Evolutionary conservation across 1,140 invertebrate species (phyloP), one percentile per base, ranked within the genome.

Genomic region (Zophobas atratus): DNA sequence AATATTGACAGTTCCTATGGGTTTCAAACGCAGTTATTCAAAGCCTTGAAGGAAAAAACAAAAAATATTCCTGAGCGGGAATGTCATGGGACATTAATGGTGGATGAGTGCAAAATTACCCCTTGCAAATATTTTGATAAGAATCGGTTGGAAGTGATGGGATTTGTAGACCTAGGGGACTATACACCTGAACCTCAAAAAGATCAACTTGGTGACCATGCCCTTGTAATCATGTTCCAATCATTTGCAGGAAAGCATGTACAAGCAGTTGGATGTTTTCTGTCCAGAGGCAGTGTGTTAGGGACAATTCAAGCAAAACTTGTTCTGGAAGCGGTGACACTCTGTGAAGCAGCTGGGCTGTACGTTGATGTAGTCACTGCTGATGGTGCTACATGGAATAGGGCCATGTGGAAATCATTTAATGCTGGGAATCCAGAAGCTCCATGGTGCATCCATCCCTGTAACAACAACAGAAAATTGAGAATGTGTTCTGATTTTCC

Each of bases 101-200:
- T 75, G 41, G 71, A 75, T 35, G 55, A 75, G 41, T 60, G 51
- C 5, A 75, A 60, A 75, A 38, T 75, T 39, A 48, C 41, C 20
- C 8, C 32, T 4, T 2, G 8, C 20, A 67, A 70, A 35, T 6
- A 43, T 6, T 78, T 82, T 34, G 70, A 81, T 73, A 46, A 75
- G 4, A 60, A 77, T 51, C 51, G 67, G 5, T 53, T 82, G 20
- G 20, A 79, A 76, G 43, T 82, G 8, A 32, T 41, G 43, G 80
- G 79, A 2, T 70, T 70, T 46, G 36, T 35, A 5, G 5, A 70
- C 41, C 41, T 41, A 43, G 6, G 38, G 41, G 38, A 70, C 57
- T 63, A 63, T 34, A 70, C 60, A n/a, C 38, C 60, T 8, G 3
- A 70, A 70, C 1, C 38, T 1, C 35, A 70, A 70, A 46, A 70